These are phyloP conservation scores for Diarsia brunnea DNA, from an alignment of 2,888 invertebrate species.

Conservation along the genomic window DNA sequence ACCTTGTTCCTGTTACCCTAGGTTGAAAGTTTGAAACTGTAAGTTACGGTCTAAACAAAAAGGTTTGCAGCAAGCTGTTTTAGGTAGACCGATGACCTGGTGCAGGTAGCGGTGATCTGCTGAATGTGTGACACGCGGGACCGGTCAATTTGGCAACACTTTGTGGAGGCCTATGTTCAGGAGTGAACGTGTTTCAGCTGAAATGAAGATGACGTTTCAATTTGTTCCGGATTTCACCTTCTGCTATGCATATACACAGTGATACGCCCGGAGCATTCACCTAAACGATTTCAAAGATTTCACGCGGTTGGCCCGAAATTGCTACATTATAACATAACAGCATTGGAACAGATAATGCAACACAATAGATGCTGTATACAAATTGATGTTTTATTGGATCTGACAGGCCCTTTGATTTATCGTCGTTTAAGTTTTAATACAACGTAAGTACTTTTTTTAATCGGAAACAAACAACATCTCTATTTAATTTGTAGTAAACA, in stretches of 20 bases:
- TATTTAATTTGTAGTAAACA: no score
- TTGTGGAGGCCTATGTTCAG: no score
- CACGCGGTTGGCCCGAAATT: slow-evolving; percentile 66
- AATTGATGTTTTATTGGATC: slow-evolving; percentile 52
- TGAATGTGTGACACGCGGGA: no score
- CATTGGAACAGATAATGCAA: slow-evolving; percentile 64
- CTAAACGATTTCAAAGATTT: slow-evolving; percentile 70
- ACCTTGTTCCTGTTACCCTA: neutral
- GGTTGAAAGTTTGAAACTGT: neutral
- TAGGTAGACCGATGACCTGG: no score
- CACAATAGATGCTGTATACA: slow-evolving; percentile 60
- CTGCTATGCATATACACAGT: slow-evolving; percentile 12
- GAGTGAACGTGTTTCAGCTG: no score
- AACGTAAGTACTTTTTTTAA: no score
- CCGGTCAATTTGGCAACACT: no score
- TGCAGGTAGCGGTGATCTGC: no score
- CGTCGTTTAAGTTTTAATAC: no score
- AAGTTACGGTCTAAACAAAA: no score
- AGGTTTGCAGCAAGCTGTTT: neutral
- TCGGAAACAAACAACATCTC: no score
- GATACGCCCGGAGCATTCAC: slow-evolving; percentile 53
- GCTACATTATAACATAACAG: slow-evolving; percentile 71
- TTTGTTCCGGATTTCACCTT: slow-evolving; percentile 17
- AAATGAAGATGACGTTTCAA: neutral
- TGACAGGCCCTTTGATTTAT: slow-evolving; percentile 20